Conservation (phyloP, 2,797 vertebrate genomes). For the Tokudaia muenninki region DNA sequence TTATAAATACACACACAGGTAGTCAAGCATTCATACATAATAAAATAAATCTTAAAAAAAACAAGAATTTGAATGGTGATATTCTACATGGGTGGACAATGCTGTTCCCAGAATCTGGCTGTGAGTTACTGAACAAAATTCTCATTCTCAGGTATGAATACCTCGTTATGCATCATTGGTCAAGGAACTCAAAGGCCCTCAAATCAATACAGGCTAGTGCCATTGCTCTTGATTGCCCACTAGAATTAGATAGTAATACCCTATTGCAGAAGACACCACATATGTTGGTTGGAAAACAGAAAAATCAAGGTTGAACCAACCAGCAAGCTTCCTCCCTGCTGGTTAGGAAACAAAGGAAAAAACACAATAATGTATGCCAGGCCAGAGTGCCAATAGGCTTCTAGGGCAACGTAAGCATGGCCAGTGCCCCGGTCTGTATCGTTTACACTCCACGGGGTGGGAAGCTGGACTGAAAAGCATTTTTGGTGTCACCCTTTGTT, state of each 20-base stretch:
- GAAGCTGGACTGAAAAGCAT: not conserved
- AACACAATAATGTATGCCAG: rapidly evolving
- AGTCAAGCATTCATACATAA: not conserved
- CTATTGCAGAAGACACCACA: not conserved
- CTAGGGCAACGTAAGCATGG: rapidly evolving
- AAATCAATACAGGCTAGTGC: no score
- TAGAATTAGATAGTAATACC: not conserved
- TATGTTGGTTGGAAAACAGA: not conserved
- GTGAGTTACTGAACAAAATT: not conserved
- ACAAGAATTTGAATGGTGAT: not conserved
- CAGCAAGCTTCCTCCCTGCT: not conserved
- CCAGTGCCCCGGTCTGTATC: not conserved
- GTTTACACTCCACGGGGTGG: not conserved
- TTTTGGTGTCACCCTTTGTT: not conserved
- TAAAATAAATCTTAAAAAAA: not conserved
- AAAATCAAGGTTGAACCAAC: not conserved
- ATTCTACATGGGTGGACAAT: no score
- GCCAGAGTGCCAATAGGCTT: not conserved
- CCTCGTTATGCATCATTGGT: not conserved
- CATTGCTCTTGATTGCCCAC: not conserved
- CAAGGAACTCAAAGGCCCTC: not conserved
- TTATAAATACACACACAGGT: not conserved
- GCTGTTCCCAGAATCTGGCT: no score
- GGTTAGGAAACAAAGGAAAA: not conserved
- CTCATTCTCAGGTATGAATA: not conserved